These are phyloP conservation scores for Crax fasciolata DNA, from an alignment of 2,797 vertebrate species.

Conservation along the genomic window DNA sequence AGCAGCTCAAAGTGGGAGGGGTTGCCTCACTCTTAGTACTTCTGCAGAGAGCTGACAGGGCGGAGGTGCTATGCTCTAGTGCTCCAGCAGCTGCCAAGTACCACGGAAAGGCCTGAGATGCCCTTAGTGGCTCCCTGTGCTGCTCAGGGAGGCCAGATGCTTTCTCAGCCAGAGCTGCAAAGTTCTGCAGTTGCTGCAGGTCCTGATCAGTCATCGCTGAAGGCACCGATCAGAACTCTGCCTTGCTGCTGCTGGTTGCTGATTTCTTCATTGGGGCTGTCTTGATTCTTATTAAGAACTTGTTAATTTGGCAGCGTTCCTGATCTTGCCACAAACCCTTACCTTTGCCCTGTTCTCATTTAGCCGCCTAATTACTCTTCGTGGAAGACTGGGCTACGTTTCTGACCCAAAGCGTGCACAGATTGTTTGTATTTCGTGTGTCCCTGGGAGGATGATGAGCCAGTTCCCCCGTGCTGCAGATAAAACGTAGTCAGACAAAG, in stretches of 20 bases:
- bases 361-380: not conserved
- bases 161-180: not conserved
- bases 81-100: not conserved
- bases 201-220: accelerated
- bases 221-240: not conserved
- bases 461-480: not conserved
- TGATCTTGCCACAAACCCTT: not conserved
- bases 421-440: not conserved
- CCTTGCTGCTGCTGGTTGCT: accelerated
- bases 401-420: not conserved
- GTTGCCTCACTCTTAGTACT: not conserved
- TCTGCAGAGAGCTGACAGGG: not conserved
- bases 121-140: not conserved
- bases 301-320: not conserved
- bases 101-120: not conserved
- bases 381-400: not conserved
- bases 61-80: not conserved
- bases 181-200: not conserved
- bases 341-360: not conserved
- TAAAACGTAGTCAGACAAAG: not conserved
- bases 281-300: not conserved
- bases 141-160: not conserved
- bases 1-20: not conserved
- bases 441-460: not conserved
- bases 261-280: not conserved